Conservation (phyloP, 2,797 vertebrate genomes). For the Gadopsis bispinosus region DNA sequence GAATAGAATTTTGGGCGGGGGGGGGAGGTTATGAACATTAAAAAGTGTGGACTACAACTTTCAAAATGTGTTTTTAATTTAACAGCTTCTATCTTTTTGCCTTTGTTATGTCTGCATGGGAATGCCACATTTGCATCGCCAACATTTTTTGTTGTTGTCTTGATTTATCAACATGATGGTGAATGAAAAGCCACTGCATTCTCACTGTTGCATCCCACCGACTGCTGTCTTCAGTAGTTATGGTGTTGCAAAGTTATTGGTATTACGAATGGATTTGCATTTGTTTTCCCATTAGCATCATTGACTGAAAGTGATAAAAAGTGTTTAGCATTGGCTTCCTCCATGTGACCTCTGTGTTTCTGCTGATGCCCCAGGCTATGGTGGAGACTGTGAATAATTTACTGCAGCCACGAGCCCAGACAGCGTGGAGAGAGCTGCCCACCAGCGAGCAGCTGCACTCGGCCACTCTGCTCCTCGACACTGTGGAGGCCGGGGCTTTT, state of each 20-base stretch:
- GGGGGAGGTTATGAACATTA: slow-evolving; percentile 28
- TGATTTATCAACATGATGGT: slow-evolving; percentile 70
- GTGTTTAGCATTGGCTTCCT: slow-evolving; percentile 42
- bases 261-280: slow-evolving; percentile 54
- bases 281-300: slow-evolving; percentile 25
- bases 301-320: slow-evolving; percentile 46
- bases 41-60: slow-evolving; percentile 16
- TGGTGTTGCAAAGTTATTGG: slow-evolving; percentile 25
- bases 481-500: slow-evolving; percentile 96
- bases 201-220: slow-evolving; percentile 50
- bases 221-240: slow-evolving; percentile 47
- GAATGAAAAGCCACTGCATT: slow-evolving; percentile 57
- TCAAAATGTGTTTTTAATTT: slow-evolving; percentile 35
- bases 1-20: background rate
- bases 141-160: slow-evolving; percentile 50
- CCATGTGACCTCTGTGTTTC: slow-evolving; percentile 65
- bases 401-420: slow-evolving; percentile 92
- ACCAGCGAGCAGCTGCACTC: slow-evolving; percentile 93
- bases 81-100: slow-evolving; percentile 34
- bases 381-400: slow-evolving; percentile 99
- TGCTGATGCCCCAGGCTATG: slow-evolving; percentile 90
- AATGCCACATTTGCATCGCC: slow-evolving; percentile 73
- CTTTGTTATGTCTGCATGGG: slow-evolving; percentile 69
- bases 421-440: slow-evolving; percentile 93
- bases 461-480: slow-evolving; percentile 96